Evolutionary conservation across 92 coral and sea anemone genomes (phyloP), one percentile per base, ranked within the genome.

Genomic region (Parazoanthus darwini): DNA sequence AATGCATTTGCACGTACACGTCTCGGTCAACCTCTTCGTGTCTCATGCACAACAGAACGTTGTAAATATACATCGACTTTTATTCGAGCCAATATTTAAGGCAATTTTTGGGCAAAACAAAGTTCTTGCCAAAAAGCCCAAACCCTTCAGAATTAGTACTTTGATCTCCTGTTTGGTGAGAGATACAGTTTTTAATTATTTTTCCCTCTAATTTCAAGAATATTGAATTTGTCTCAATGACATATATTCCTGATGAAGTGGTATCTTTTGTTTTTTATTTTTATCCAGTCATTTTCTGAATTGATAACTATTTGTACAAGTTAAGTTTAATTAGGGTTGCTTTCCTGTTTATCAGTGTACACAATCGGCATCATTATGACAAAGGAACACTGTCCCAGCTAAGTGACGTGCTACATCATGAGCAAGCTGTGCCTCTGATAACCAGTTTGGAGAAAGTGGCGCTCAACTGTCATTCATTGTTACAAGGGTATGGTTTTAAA

Each of bases 351-450:
- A 29, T 29, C n/a, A n/a, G n/a, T 29, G 33, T 29, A 29, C 86
- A 86, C 89, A 92, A 89, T 67, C 77, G 94, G 67, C 94, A 89
- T n/a, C 94, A 93, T 67, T 93, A 91, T 88, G 89, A 89, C 75
- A 92, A 91, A 84, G 94, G 92, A 25, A 51, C 92, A 33, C 79
- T 93, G 38, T 88, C 95, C n/a, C 77, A 91, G 91, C 68, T 93
- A 15, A 91, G 95, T 80, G 95, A 93, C 82, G 56, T 46, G 3
- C 77, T 80, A n/a, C 74, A 86, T 80, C 95, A 93, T 77, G 82
- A 51, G 65, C 48, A 65, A 87, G 65, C 76, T 94, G 92, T 29
- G 88, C 38, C 11, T 2, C 42, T 2, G 86, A 90, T 71, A 22
- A 80, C 83, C 56, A 65, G 25, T 89, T 86, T 58, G 86, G 89